Percentiles rank a stretch among this genome's conserved stretches.
Conservation (phyloP, 2,888 invertebrate genomes). For the Agrotis exclamationis region DNA sequence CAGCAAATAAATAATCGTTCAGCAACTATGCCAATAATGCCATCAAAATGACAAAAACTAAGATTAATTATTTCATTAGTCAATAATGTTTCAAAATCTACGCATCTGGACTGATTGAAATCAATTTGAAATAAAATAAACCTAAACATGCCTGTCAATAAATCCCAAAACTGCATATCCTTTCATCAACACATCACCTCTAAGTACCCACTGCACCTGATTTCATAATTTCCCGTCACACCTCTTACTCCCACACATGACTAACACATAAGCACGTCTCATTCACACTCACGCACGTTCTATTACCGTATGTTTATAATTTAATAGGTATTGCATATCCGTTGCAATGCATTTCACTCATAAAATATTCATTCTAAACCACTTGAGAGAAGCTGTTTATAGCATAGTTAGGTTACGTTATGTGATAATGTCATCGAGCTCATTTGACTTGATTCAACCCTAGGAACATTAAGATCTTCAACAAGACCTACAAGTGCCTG, state of each 20-base stretch:
- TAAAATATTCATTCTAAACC: slow-evolving; percentile 72
- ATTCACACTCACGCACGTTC: slow-evolving; percentile 6
- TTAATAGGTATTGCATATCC: slow-evolving; percentile 53
- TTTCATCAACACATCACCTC: slow-evolving; percentile 18
- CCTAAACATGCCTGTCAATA: background rate
- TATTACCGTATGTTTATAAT: slow-evolving; percentile 34
- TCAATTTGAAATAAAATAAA: background rate
- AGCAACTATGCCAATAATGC: too few relatives aligned
- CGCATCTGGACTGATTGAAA: background rate
- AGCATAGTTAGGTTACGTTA: slow-evolving; percentile 35
- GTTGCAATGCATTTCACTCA: slow-evolving; percentile 71
- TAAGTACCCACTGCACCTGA: slow-evolving; percentile 10
- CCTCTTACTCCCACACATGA: slow-evolving; percentile 42
- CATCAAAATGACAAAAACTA: too few relatives aligned
- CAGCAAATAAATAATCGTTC: too few relatives aligned
- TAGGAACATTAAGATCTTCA: too few relatives aligned
- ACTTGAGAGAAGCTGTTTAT: slow-evolving; percentile 44
- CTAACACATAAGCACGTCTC: slow-evolving; percentile 30
- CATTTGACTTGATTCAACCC: too few relatives aligned
- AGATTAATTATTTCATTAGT: background rate
- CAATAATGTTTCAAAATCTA: background rate
- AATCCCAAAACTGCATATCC: slow-evolving; percentile 8
- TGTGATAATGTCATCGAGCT: background rate
- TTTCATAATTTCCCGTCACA: slow-evolving; percentile 52
- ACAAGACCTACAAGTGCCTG: too few relatives aligned